Percentiles rank a stretch among this genome's conserved stretches.
phyloP scores from a whole-genome alignment of 2,797 vertebrate genomes.

The Eulemur mongoz region DNA sequence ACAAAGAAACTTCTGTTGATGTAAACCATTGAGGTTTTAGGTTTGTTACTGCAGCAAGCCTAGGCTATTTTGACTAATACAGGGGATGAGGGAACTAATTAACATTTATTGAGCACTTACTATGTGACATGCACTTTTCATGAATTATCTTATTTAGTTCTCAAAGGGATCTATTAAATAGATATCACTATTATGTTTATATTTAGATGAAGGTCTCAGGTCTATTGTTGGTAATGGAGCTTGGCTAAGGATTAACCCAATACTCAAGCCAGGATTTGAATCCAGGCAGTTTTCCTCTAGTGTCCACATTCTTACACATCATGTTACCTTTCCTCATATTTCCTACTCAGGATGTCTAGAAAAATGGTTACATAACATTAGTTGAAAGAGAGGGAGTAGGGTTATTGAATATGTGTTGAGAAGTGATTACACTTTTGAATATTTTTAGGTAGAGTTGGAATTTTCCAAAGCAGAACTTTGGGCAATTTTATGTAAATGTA shows the following conservation, averaged over 20 bases:
- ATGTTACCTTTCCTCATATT: not conserved
- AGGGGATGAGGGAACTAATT: not conserved
- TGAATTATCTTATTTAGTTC: not conserved
- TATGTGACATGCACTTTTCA: not conserved
- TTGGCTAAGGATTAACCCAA: not conserved
- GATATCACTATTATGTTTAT: not conserved
- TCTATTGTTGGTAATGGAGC: not conserved
- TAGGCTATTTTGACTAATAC: not conserved
- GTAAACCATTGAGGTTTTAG: not conserved
- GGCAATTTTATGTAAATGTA: not conserved
- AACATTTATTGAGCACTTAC: not conserved
- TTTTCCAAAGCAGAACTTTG: not conserved
- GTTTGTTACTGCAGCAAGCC: not conserved
- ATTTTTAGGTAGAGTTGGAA: not conserved
- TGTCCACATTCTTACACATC: not conserved
- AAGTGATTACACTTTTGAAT: not conserved
- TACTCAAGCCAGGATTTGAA: not conserved
- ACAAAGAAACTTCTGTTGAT: not conserved
- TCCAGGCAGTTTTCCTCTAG: not conserved
- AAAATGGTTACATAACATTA: not conserved
- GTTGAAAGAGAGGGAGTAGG: not conserved
- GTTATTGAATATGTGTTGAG: not conserved
- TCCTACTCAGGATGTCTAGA: not conserved
- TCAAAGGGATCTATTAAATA: not conserved
- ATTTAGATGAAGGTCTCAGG: not conserved